Evolutionary conservation across 2,797 vertebrate species (phyloP).

Genomic region (Pangasius mekongensis): DNA sequence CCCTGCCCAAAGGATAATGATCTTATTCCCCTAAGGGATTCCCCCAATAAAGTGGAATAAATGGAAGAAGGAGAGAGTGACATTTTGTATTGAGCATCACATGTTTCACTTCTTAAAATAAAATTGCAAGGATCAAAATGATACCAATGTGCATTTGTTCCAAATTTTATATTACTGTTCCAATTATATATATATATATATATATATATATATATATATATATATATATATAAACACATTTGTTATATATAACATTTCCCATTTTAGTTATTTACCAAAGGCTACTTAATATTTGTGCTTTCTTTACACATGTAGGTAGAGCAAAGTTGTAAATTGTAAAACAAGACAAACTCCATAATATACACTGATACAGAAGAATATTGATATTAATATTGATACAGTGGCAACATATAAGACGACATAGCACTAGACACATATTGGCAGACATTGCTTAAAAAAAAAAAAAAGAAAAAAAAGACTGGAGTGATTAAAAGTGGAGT

Average conservation of each 20-base stretch:
- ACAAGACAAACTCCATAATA: background rate
- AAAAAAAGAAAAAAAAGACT: background rate
- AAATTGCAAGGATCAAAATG: background rate
- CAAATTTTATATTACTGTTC: background rate
- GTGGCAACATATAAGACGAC: conserved; percentile 21
- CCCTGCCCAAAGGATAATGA: conserved; percentile 17
- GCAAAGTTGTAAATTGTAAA: background rate
- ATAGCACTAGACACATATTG: conserved; percentile 5
- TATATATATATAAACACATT: too few species aligned
- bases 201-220: background rate
- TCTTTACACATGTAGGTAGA: conserved; percentile 9
- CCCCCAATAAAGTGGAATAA: conserved; percentile 23
- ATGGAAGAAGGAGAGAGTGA: conserved; percentile 2
- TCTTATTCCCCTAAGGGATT: conserved; percentile 29
- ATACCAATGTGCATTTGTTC: background rate
- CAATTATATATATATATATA: background rate
- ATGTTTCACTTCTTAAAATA: conserved; percentile 36
- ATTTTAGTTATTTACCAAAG: background rate
- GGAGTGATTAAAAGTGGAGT: background rate
- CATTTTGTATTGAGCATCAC: conserved; percentile 17
- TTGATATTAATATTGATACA: conserved; percentile 24
- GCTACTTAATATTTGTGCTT: conserved; percentile 12
- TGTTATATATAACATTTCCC: background rate
- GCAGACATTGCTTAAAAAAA: background rate
- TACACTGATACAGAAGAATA: conserved; percentile 9